Conservation (phyloP, 2,888 invertebrate species). For the Hedychridium roseum region DNA sequence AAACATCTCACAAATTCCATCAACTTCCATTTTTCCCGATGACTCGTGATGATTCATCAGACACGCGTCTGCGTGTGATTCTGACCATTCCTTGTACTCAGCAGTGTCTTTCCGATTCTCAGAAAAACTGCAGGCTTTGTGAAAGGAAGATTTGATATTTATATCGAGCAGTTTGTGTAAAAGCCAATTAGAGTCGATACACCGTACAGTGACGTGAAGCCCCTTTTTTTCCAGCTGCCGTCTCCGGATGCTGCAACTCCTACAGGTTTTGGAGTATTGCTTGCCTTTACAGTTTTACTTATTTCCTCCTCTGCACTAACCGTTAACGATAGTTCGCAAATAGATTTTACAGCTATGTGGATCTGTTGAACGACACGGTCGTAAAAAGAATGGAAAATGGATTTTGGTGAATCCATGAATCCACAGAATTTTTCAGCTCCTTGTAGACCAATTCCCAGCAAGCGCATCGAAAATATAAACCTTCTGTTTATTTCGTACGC, state of each 20-base stretch:
- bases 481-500: too few relatives aligned
- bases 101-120: not conserved
- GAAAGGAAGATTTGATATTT: constrained; percentile 5
- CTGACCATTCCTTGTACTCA: constrained; percentile 20
- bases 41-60: constrained; percentile 16
- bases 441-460: too few relatives aligned
- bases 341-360: too few relatives aligned
- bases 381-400: too few relatives aligned
- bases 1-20: constrained; percentile 11
- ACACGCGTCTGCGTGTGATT: constrained; percentile 15
- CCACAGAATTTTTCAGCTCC: too few relatives aligned
- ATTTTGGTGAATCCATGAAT: too few relatives aligned
- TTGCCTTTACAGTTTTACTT: too few relatives aligned
- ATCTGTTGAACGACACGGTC: too few relatives aligned
- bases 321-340: too few relatives aligned
- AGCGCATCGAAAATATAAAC: too few relatives aligned
- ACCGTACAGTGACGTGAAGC: constrained; percentile 11
- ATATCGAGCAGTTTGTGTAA: constrained; percentile 6
- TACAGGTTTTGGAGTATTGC: too few relatives aligned
- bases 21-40: constrained; percentile 16
- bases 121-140: constrained; percentile 14
- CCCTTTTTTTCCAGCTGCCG: constrained; percentile 12
- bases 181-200: constrained; percentile 10
- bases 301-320: too few relatives aligned
- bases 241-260: constrained; percentile 7